Percentiles rank a stretch among this genome's conserved stretches.
Evolutionary conservation across 2,113 vertebrate species (phyloP).

Genomic region (Monarcha castaneiventris): DNA sequence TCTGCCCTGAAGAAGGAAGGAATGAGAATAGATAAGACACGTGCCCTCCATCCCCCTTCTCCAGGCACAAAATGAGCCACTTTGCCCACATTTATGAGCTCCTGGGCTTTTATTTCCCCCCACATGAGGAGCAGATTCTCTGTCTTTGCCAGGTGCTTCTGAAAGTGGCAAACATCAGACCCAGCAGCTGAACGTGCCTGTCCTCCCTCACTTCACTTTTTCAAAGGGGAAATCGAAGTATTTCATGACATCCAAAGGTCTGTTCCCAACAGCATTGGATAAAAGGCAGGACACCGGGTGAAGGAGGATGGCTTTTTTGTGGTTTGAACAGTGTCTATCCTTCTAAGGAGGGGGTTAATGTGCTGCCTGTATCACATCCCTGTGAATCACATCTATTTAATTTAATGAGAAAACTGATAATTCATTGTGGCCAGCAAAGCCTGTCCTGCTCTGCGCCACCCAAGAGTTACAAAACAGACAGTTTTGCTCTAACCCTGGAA

Average conservation of each 20-base stretch:
- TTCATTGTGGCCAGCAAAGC: not conserved
- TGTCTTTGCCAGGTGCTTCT: not conserved
- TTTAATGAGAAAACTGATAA: not conserved
- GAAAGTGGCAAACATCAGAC: not conserved
- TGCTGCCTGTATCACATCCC: not conserved
- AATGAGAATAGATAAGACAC: not conserved
- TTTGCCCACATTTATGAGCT: not conserved
- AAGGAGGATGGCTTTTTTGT: not conserved
- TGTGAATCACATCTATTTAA: not conserved
- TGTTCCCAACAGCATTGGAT: not conserved
- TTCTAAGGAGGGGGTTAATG: not conserved
- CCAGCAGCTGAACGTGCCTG: fast-evolving
- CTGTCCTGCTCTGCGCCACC: not conserved
- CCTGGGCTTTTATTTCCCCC: not conserved
- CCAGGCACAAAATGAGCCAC: not conserved
- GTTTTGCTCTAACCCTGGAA: not conserved
- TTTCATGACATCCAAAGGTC: not conserved
- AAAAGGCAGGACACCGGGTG: not conserved
- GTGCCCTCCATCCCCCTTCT: fast-evolving
- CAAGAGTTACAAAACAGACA: not conserved
- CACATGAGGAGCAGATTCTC: fast-evolving
- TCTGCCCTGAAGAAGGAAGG: not conserved
- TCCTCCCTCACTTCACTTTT: not conserved
- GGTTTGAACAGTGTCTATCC: not conserved
- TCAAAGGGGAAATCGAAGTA: not conserved